Conservation (phyloP, 2,888 invertebrate species). For the Synanthedon myopaeformis region DNA sequence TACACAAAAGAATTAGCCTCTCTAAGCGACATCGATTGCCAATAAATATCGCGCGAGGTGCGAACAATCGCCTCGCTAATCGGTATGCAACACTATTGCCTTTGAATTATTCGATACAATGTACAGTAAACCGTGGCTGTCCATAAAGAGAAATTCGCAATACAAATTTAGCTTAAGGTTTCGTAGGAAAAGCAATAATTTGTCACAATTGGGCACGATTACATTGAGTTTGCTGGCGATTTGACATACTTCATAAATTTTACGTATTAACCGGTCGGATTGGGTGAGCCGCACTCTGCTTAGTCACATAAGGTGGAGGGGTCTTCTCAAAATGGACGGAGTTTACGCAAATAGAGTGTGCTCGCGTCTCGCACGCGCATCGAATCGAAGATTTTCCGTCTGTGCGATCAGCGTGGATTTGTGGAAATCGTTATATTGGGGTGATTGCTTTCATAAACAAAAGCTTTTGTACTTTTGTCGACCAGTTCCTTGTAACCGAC, state of each 20-base stretch:
- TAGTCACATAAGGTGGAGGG: conserved; percentile 14
- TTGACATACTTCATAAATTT: conserved; percentile 66
- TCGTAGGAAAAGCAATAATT: conserved; percentile 69
- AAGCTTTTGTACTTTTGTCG: conserved; percentile 45
- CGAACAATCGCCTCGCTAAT: conserved; percentile 36
- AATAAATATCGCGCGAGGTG: conserved; percentile 56
- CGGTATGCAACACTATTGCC: conserved; percentile 49
- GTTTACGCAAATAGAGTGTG: conserved; percentile 48
- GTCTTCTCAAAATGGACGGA: conserved; percentile 27
- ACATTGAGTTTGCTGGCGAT: conserved; percentile 64
- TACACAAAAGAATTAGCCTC: conserved; percentile 55
- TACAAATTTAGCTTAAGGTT: conserved; percentile 57
- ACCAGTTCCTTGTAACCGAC: conserved; percentile 45
- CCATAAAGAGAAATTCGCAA: conserved; percentile 54
- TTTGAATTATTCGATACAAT: conserved; percentile 32
- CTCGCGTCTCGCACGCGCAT: conserved; percentile 56
- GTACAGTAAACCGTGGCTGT: conserved; percentile 32
- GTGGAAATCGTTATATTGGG: conserved; percentile 66
- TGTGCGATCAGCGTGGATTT: conserved; percentile 44
- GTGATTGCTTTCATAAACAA: conserved; percentile 70
- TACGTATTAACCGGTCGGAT: conserved; percentile 43
- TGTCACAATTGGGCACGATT: conserved; percentile 69
- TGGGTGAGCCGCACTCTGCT: conserved; percentile 33
- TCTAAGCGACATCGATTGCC: conserved; percentile 61
- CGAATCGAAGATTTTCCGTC: conserved; percentile 66